A percentile compares a stretch with the other conserved stretches of the same genome.
phyloP scores from a whole-genome alignment of 2,888 invertebrate species.

The Lasioglossum marginatum region DNA sequence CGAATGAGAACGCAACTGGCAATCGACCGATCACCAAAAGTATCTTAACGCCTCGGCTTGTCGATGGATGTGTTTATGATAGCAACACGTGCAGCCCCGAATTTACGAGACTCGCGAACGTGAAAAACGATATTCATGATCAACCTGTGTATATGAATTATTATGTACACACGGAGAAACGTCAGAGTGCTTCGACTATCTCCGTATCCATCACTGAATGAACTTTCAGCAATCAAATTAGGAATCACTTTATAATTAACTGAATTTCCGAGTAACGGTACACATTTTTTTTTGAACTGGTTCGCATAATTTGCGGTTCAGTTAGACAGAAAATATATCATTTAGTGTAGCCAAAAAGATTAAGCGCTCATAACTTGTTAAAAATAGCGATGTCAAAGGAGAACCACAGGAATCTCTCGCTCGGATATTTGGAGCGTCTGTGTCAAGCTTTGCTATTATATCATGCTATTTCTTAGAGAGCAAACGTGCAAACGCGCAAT shows the following conservation, averaged over 20 bases:
- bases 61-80: constrained; percentile 50
- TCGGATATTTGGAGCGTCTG: not conserved
- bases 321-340: not conserved
- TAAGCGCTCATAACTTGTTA: not conserved
- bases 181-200: constrained; percentile 12
- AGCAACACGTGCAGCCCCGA: constrained; percentile 24
- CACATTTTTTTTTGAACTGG: not conserved
- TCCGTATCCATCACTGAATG: not conserved
- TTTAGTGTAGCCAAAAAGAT: not conserved
- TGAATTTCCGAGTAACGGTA: not conserved
- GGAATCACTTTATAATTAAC: not conserved
- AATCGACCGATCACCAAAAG: constrained; percentile 25
- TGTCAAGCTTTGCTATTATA: not conserved
- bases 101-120: constrained; percentile 42
- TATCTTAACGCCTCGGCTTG: constrained; percentile 37
- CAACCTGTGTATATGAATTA: constrained; percentile 22
- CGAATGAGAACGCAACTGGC: constrained; percentile 5
- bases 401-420: not conserved
- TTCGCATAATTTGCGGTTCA: not conserved
- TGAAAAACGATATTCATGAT: constrained; percentile 46
- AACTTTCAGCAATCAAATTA: not conserved
- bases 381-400: constrained; percentile 5
- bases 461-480: not conserved
- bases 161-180: constrained; percentile 17
- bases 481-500: not conserved